These are phyloP conservation scores for Drosophila flavopinicola DNA, from an alignment of 2,888 invertebrate species.

Conservation along the genomic window DNA sequence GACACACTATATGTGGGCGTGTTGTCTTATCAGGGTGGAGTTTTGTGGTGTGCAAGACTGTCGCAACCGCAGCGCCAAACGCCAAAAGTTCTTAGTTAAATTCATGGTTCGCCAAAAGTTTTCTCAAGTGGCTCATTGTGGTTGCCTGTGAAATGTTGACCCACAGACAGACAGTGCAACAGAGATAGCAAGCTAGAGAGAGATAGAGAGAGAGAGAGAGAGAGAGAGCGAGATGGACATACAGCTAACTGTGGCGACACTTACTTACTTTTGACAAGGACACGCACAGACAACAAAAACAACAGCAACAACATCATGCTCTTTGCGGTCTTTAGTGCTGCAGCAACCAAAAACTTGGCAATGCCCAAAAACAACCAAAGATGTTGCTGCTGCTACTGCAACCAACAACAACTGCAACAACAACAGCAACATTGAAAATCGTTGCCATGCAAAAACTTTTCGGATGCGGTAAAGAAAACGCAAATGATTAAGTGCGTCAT, in stretches of 20 bases:
- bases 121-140: conserved; percentile 76
- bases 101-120: conserved; percentile 66
- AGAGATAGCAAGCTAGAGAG: conserved; percentile 1
- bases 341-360: conserved; percentile 41
- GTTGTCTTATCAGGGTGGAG: not conserved
- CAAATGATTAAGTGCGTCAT: conserved; percentile 75
- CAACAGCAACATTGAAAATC: conserved; percentile 36
- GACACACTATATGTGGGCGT: conserved; percentile 30
- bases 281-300: conserved; percentile 30
- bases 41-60: not conserved
- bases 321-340: conserved; percentile 64
- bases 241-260: conserved; percentile 58
- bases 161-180: conserved; percentile 42
- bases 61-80: conserved; percentile 61
- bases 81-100: conserved; percentile 78
- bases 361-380: conserved; percentile 34
- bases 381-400: conserved; percentile 43
- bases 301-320: conserved; percentile 31
- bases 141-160: conserved; percentile 72
- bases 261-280: conserved; percentile 63
- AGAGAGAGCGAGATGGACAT: conserved; percentile 9
- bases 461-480: conserved; percentile 72
- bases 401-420: conserved; percentile 19
- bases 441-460: conserved; percentile 72
- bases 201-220: no score